Conservation (phyloP, 2,113 vertebrate species). For the Plectropomus leopardus region DNA sequence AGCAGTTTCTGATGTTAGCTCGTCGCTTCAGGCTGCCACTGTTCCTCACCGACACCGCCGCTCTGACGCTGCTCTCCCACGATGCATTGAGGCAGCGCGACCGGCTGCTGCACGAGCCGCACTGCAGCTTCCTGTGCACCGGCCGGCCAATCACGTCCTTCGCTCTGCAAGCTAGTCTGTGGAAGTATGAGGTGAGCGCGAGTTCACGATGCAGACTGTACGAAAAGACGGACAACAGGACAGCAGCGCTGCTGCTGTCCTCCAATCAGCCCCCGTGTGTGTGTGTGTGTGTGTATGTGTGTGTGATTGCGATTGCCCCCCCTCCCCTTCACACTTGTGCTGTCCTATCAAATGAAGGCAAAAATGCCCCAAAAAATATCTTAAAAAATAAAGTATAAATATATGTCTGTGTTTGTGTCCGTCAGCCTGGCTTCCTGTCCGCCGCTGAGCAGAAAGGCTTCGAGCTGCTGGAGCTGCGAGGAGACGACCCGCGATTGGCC, state of each 20-base stretch:
- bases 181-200: slow-evolving; percentile 90
- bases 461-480: slow-evolving; percentile 90
- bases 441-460: slow-evolving; percentile 92
- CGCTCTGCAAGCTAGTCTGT: slow-evolving; percentile 89
- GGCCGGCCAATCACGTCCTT: slow-evolving; percentile 90
- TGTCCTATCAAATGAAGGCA: no score
- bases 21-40: slow-evolving; percentile 89
- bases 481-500: slow-evolving; percentile 92
- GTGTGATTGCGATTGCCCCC: no score
- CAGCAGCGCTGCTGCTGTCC: no score
- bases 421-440: slow-evolving; percentile 85
- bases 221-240: no score
- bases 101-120: slow-evolving; percentile 69
- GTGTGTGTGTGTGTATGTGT: no score
- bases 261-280: no score
- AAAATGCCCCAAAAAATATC: no score
- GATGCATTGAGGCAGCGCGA: slow-evolving; percentile 85
- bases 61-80: slow-evolving; percentile 87
- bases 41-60: slow-evolving; percentile 89
- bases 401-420: background rate
- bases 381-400: no score
- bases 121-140: slow-evolving; percentile 91
- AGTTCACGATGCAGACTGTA: no score
- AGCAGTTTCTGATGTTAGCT: slow-evolving; percentile 89
- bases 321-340: no score